A percentile compares a stretch with the other conserved stretches of the same genome.
These are phyloP conservation scores for Delphinapterus leucas DNA, from an alignment of 2,113 vertebrate species.

Conservation along the genomic window DNA sequence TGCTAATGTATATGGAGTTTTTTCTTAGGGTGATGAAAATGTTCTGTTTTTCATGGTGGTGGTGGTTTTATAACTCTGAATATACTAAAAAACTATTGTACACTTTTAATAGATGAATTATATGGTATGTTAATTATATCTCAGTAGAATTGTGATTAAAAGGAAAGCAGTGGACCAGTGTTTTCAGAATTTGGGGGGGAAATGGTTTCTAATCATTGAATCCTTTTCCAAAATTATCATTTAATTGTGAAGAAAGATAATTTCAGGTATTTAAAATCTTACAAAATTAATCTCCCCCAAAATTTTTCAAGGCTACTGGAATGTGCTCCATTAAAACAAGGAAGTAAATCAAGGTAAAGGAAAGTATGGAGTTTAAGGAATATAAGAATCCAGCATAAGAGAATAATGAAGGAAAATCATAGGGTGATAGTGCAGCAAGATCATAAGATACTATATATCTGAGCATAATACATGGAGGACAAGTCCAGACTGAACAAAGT, in stretches of 20 bases:
- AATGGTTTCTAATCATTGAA: neutral
- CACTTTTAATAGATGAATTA: neutral
- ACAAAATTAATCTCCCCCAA: neutral
- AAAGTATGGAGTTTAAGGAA: neutral
- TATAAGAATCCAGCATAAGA: neutral
- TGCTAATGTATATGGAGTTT: neutral
- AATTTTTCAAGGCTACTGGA: neutral
- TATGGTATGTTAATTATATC: neutral
- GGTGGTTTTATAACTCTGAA: neutral
- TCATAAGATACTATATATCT: neutral
- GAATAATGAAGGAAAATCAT: neutral
- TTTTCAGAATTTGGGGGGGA: neutral
- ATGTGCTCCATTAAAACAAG: neutral
- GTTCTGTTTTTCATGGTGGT: neutral
- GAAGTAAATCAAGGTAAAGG: neutral
- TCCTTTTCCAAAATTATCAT: neutral
- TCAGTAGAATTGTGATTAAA: neutral
- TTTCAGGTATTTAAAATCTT: neutral
- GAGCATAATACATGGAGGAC: neutral
- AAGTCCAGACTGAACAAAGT: neutral
- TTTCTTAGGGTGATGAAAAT: neutral
- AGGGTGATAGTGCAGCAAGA: neutral
- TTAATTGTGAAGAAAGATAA: slow-evolving; percentile 12
- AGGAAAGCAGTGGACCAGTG: neutral
- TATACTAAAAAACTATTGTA: neutral